A percentile compares a stretch with the other conserved stretches of the same genome.
phyloP scores from a whole-genome alignment of 2,888 invertebrate genomes.

The Agonum fuliginosum region DNA sequence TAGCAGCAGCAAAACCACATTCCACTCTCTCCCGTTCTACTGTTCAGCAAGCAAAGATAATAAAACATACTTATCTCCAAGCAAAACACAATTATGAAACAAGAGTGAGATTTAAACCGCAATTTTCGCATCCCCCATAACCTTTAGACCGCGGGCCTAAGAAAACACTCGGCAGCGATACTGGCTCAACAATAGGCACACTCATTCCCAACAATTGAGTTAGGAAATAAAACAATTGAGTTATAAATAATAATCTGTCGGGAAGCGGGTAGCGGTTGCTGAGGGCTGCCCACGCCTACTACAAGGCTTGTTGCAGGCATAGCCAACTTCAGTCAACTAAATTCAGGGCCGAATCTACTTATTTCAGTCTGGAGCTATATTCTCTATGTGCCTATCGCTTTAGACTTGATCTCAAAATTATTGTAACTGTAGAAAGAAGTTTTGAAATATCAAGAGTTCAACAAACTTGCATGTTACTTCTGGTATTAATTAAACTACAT shows the following conservation, averaged over 20 bases:
- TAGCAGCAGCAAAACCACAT: slow-evolving; percentile 11
- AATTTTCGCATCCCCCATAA: slow-evolving; percentile 31
- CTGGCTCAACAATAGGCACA: slow-evolving; percentile 4
- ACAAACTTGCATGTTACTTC: too few relatives aligned
- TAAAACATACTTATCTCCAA: slow-evolving; percentile 31
- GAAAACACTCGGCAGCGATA: slow-evolving; percentile 26
- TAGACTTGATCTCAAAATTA: too few relatives aligned
- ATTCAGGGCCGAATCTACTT: too few relatives aligned
- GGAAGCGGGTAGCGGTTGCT: not conserved
- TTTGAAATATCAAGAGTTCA: too few relatives aligned
- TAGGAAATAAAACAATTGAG: slow-evolving; percentile 45
- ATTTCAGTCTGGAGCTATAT: too few relatives aligned
- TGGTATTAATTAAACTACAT: too few relatives aligned
- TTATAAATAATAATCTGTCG: slow-evolving; percentile 29
- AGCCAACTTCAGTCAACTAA: too few relatives aligned
- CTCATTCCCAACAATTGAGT: slow-evolving; percentile 21
- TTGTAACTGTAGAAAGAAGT: too few relatives aligned
- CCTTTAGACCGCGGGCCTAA: slow-evolving; percentile 18
- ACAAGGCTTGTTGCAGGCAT: not conserved
- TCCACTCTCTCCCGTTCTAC: slow-evolving; percentile 9
- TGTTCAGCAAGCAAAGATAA: slow-evolving; percentile 30
- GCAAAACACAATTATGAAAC: slow-evolving; percentile 44
- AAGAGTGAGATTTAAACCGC: slow-evolving; percentile 35
- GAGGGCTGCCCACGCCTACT: not conserved
- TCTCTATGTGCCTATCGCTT: too few relatives aligned